phyloP scores from a whole-genome alignment of 2,113 vertebrate genomes.

The Cyphomyrus discorhynchus region DNA sequence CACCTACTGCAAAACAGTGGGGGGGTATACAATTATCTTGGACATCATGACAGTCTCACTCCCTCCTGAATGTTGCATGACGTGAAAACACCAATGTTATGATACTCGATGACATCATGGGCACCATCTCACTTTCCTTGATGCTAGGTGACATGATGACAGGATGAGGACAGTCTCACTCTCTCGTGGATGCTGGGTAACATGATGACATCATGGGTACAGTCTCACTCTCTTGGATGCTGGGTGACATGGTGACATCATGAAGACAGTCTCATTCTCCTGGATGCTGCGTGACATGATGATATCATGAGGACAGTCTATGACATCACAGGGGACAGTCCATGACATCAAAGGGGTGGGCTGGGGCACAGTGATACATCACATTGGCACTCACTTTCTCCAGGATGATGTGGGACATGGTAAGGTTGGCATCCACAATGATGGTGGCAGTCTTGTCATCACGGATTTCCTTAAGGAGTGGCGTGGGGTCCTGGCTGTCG shows the following conservation, averaged over 20 bases:
- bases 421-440: constrained; percentile 92
- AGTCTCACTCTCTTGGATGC: background rate
- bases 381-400: constrained; percentile 70
- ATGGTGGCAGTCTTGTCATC: constrained; percentile 97
- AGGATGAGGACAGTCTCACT: background rate
- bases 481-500: constrained; percentile 89
- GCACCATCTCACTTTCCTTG: background rate
- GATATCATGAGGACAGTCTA: background rate
- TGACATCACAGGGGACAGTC: background rate
- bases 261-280: background rate
- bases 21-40: background rate
- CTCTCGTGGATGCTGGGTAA: background rate
- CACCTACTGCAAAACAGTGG: background rate
- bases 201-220: background rate
- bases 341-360: background rate
- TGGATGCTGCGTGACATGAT: background rate
- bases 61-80: background rate
- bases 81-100: background rate
- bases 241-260: background rate
- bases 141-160: background rate
- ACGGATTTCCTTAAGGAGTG: constrained; percentile 90
- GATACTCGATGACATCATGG: background rate
- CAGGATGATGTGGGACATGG: constrained; percentile 90
- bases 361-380: background rate
- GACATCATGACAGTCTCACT: background rate